Evolutionary conservation across 2,797 vertebrate species (phyloP).

Genomic region (Tiaroga cobitis): DNA sequence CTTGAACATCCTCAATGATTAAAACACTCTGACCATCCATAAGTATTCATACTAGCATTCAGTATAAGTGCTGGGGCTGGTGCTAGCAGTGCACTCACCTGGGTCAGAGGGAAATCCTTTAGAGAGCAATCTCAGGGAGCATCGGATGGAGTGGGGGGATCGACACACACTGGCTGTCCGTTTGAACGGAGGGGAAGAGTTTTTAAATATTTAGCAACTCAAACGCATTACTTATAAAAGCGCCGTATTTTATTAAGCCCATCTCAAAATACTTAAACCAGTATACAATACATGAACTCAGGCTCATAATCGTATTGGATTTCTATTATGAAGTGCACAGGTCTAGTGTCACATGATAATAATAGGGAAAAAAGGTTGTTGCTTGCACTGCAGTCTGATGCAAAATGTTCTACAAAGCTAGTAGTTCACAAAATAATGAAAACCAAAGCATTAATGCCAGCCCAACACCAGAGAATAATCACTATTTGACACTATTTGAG

Average conservation of each 20-base stretch:
- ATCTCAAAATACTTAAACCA: constrained; percentile 20
- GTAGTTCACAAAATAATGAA: constrained; percentile 48
- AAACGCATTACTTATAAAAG: constrained; percentile 13
- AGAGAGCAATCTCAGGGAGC: constrained; percentile 75
- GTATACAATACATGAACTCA: constrained; percentile 29
- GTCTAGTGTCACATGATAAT: constrained; percentile 21
- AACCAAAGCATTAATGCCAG: constrained; percentile 15
- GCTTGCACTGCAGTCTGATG: constrained; percentile 37
- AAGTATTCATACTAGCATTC: constrained; percentile 56
- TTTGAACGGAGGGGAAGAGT: constrained; percentile 45
- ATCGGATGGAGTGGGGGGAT: constrained; percentile 72
- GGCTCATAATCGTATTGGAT: neutral
- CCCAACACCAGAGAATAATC: constrained; percentile 4
- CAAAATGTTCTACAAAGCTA: constrained; percentile 38
- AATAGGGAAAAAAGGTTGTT: neutral
- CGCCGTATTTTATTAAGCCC: neutral
- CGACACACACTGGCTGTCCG: constrained; percentile 72
- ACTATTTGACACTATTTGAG: neutral
- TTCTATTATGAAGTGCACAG: constrained; percentile 6
- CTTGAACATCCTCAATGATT: constrained; percentile 53
- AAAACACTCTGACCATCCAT: constrained; percentile 51
- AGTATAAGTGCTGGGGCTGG: constrained; percentile 51
- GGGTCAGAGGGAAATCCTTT: constrained; percentile 78
- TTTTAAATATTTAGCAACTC: constrained; percentile 64
- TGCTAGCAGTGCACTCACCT: constrained; percentile 80